phyloP scores from a whole-genome alignment of 2,888 invertebrate species.

The Vesta saturnalis region DNA sequence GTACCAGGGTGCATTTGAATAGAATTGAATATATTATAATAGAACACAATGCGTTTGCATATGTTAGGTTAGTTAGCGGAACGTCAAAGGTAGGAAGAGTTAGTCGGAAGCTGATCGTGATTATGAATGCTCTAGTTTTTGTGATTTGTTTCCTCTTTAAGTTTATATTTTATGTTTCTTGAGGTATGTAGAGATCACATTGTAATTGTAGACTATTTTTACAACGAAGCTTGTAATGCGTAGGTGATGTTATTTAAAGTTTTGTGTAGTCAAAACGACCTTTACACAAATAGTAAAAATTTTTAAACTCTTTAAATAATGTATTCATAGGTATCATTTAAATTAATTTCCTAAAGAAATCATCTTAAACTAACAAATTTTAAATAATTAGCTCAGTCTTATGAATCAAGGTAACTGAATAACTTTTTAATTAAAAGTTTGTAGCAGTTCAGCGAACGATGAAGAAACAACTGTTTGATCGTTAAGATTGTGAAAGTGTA shows the following conservation, averaged over 20 bases:
- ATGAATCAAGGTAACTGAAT: slow-evolving; percentile 9
- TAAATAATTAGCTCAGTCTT: slow-evolving; percentile 8
- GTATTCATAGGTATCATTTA: background rate
- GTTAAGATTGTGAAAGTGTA: slow-evolving; percentile 1
- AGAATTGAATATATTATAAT: slow-evolving; percentile 57
- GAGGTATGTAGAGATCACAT: slow-evolving; percentile 6
- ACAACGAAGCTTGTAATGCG: too few species aligned
- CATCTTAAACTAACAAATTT: background rate
- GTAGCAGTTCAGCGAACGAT: background rate
- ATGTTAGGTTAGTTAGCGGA: slow-evolving; percentile 52
- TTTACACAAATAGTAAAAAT: too few species aligned
- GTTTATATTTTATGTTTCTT: background rate
- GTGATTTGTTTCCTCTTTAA: too few species aligned
- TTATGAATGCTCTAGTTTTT: slow-evolving; percentile 24
- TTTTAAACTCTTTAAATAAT: too few species aligned
- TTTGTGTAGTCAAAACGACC: too few species aligned
- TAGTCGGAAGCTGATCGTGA: slow-evolving; percentile 39
- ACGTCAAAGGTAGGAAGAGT: slow-evolving; percentile 45
- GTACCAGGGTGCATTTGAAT: slow-evolving; percentile 54
- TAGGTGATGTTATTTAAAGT: too few species aligned
- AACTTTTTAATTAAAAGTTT: slow-evolving; percentile 15
- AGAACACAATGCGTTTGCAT: slow-evolving; percentile 56
- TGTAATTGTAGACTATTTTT: background rate
- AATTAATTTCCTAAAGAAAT: slow-evolving; percentile 2
- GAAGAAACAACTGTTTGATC: slow-evolving; percentile 8